Evolutionary conservation across 2,113 vertebrate genomes (phyloP), one percentile per base, ranked within the genome.

Genomic region (Abramis brama): DNA sequence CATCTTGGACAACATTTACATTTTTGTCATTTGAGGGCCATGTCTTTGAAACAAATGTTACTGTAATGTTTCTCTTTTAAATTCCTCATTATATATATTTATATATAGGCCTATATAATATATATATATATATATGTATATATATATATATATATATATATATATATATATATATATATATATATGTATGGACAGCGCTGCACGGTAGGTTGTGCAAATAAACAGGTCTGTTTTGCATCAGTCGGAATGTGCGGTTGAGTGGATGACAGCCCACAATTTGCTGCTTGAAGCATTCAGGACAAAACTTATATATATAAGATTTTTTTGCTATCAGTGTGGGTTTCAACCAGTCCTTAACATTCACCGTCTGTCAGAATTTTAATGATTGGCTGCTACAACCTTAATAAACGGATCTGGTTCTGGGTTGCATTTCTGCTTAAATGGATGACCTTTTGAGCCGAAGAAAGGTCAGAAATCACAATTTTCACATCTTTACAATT

Each of bases 181-280:
- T 9, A 0, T 43, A 9, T 43, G 0, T 9, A 11, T n/a, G 70
- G 10, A 1, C 5, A 73, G 11, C 2, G 10, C 21, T 73, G 36
- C 21, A 43, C 36, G 5, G 36, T 73, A 19, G 33, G 33, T 39
- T 71, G 39, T 25, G 71, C 2, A 47, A 74, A 45, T 25, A 74
- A 74, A 74, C 39, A 74, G 71, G 71, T 74, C 71, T 47, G 71
- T 13, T 47, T 74, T 47, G 43, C 71, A 1, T 47, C 71, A 74
- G 23, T 25, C 0, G 39, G 23, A 43, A n/a, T 47, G 71, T n/a
- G 39, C 6, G 71, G 39, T 74, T 74, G 5, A 25, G 39, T 12
- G 71, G 39, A 74, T 74, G 71, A 74, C 71, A 74, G 23, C 12
- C 71, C 71, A 25, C 23, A 8, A 74, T 47, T 45, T 13, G 10